Evolutionary conservation across 2,888 invertebrate species (phyloP), one percentile per base, ranked within the genome.

Genomic region (Acrobasis repandana): DNA sequence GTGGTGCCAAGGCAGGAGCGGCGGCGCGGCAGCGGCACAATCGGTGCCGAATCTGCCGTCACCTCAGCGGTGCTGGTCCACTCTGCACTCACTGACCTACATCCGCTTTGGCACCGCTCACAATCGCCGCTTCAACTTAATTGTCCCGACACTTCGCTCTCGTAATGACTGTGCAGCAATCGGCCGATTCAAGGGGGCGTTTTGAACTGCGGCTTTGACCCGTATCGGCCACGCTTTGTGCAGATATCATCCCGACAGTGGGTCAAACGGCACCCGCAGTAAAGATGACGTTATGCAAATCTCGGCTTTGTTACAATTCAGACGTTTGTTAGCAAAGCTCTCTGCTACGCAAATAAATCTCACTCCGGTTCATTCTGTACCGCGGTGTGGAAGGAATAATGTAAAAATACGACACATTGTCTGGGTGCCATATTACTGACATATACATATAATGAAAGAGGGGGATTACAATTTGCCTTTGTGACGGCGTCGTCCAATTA

Each of bases 41-140:
- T 73, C 75, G 75, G 70, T 70, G 67, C 75, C 75, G 79, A 80
- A 76, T 77, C 80, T 72, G 76, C 74, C 79, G 79, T 79, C 85
- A 86, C 85, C 87, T 85, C 84, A 75, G 74, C 75, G 76, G 80
- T 78, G 79, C 83, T 80, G 81, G 88, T 86, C 90, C 90, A 88
- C 90, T 88, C 80, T 72, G 83, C 80, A 73, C 81, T 76, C 79
- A 81, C 85, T 91, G 92, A 92, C 92, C 92, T 91, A 92, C 80
- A 90, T 91, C 87, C 87, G 90, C 88, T 88, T 91, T 92, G 92
- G 92, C 92, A 92, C 83, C 83, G 91, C 79, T 88, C 88, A 88
- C 91, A 90, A 90, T 91, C 90, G 78, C 86, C 89, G 91, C 91
- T 91, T 90, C 90, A 90, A 88, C 90, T 91, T 92, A 92, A 92